Base-by-base conservation (phyloP, 1,140 invertebrate genomes). In the Littorina saxatilis region DNA sequence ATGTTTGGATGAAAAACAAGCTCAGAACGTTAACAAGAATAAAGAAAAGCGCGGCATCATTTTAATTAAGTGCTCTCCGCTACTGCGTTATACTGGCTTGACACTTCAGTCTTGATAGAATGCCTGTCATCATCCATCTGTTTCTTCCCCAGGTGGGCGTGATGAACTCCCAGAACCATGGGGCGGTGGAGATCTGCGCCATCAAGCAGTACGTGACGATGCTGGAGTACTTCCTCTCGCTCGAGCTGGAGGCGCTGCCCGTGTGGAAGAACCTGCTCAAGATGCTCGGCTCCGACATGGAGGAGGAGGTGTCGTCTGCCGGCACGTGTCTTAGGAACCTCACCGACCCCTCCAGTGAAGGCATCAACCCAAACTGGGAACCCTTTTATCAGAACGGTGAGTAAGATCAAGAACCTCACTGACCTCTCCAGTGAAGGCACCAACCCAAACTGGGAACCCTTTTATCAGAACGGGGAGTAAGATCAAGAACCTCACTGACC, bases 231-330 rank as follows among this genome's bases (percentile, higher is more conserved):
- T 90, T 92, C 73, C 87, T 91, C 9, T 83, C 88, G 27, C 66
- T 85, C 32, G 83, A 89, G 75, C 66, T 87, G 74, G 84, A 85
- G 1, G 84, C 87, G 55, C 84, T 92, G 39, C 90, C 90, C n/a
- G 91, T 92, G 0, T 92, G 90, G 90, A 91, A 90, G 75, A 87
- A 89, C 78, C 82, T 92, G 66, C 80, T 92, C 17, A 82, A 85
- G 50, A 91, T 90, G 84, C 40, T 92, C 61, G 40, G 84, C 11
- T 91, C 91, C 0, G 90, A 91, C 66, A 77, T 85, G 39, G 91
- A 92, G 40, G 89, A 91, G 40, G 91, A 92, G 79, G 88, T 86
- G 0, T 86, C 87, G 32, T 72, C 85, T 27, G 88, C 91, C 78
- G 91, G 90, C 4, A 91, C 85, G 82, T 91, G 89, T 87, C 81